These are phyloP conservation scores for Calyptomena viridis DNA, from an alignment of 2,113 vertebrate genomes.

Conservation along the genomic window DNA sequence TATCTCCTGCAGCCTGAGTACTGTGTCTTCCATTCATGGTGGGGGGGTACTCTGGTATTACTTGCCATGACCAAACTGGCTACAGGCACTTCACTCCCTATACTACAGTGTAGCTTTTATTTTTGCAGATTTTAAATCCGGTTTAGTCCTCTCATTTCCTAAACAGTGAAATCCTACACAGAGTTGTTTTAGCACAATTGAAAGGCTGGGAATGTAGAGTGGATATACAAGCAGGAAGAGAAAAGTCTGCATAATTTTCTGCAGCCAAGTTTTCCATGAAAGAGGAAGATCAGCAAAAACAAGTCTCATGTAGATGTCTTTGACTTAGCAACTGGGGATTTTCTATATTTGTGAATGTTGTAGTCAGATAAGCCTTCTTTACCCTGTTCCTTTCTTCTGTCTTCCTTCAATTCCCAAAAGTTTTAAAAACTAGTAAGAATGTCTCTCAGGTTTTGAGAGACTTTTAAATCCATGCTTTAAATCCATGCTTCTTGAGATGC, in stretches of 20 bases:
- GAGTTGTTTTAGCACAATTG: not conserved
- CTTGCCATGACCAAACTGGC: not conserved
- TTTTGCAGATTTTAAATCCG: not conserved
- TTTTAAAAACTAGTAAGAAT: not conserved
- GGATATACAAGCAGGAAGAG: not conserved
- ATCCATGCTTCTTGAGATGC: not conserved
- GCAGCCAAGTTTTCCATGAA: not conserved
- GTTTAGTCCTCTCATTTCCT: accelerated
- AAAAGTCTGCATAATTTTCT: not conserved
- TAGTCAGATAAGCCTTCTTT: not conserved
- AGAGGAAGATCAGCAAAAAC: not conserved
- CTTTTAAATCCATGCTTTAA: not conserved
- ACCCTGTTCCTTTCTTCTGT: not conserved
- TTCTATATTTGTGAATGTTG: not conserved
- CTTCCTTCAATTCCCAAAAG: not conserved
- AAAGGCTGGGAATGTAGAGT: not conserved
- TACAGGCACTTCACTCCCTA: not conserved
- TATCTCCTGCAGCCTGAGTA: not conserved
- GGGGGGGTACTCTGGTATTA: not conserved
- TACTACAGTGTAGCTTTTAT: not conserved
- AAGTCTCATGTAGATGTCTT: not conserved
- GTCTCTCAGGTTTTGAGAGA: not conserved
- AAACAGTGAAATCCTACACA: not conserved
- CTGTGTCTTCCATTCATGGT: accelerated
- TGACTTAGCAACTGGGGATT: not conserved